These are phyloP conservation scores for Euplagia quadripunctaria DNA, from an alignment of 2,888 invertebrate genomes.

Conservation along the genomic window DNA sequence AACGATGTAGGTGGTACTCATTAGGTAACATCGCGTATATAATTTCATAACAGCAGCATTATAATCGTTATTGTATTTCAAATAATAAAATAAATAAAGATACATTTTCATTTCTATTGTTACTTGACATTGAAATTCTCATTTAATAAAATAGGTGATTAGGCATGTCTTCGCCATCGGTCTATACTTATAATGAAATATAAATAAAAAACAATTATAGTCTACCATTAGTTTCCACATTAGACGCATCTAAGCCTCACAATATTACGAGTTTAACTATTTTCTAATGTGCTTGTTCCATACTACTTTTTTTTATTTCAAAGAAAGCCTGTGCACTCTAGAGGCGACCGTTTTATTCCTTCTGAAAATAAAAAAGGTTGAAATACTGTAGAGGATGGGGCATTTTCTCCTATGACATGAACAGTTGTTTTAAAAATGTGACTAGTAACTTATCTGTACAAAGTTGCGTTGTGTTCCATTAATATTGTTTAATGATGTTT, in stretches of 20 bases:
- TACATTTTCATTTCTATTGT: neutral
- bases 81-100: neutral
- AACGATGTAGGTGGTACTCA: slow-evolving; percentile 42
- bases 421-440: neutral
- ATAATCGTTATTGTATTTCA: slow-evolving; percentile 1
- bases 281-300: neutral
- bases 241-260: neutral
- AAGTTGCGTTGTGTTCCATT: neutral
- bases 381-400: neutral
- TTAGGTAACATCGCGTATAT: slow-evolving; percentile 59
- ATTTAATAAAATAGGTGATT: too few relatives aligned
- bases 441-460: neutral
- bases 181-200: too few relatives aligned
- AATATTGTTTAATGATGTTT: neutral
- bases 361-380: too few relatives aligned
- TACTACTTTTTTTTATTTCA: neutral
- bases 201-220: neutral
- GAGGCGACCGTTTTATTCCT: neutral
- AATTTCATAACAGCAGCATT: slow-evolving; percentile 7
- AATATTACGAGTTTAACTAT: neutral
- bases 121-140: neutral
- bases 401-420: too few relatives aligned
- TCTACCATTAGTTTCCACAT: neutral
- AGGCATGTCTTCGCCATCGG: too few relatives aligned
- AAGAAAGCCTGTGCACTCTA: neutral